phyloP scores from a whole-genome alignment of 2,797 vertebrate species.

The Channallabes apus region DNA sequence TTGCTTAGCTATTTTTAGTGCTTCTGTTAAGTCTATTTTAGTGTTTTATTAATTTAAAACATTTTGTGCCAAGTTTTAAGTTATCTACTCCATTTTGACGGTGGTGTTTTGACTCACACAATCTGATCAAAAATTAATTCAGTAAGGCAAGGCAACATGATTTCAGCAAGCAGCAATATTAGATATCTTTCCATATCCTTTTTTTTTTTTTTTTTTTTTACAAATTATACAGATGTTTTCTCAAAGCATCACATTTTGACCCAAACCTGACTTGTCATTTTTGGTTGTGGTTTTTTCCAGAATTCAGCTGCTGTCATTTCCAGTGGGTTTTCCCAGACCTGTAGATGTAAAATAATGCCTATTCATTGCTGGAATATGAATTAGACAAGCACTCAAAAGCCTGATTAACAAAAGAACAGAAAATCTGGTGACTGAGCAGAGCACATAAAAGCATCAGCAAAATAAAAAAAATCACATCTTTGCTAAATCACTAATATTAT shows the following conservation, averaged over 20 bases:
- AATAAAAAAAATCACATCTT: slow-evolving; percentile 8
- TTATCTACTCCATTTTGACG: neutral
- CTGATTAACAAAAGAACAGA: slow-evolving; percentile 3
- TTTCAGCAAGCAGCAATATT: neutral
- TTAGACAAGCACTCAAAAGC: neutral
- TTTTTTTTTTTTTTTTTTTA: too few species aligned
- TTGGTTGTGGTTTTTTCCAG: neutral
- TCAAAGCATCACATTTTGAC: neutral
- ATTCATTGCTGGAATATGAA: neutral
- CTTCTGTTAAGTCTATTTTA: neutral
- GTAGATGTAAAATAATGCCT: neutral
- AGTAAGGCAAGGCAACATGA: neutral
- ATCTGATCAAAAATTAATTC: neutral
- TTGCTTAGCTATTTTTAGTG: neutral
- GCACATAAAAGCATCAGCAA: neutral
- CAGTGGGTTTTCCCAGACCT: neutral
- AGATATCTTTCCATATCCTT: neutral
- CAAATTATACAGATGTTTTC: neutral
- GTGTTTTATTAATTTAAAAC: neutral
- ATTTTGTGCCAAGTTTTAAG: neutral
- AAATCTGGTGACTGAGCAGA: neutral
- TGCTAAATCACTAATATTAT: slow-evolving; percentile 11
- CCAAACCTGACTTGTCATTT: neutral
- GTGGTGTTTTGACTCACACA: neutral
- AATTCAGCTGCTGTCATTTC: neutral